Evolutionary conservation across 2,888 invertebrate genomes (phyloP), one percentile per base, ranked within the genome.

Genomic region (Clanis bilineata): DNA sequence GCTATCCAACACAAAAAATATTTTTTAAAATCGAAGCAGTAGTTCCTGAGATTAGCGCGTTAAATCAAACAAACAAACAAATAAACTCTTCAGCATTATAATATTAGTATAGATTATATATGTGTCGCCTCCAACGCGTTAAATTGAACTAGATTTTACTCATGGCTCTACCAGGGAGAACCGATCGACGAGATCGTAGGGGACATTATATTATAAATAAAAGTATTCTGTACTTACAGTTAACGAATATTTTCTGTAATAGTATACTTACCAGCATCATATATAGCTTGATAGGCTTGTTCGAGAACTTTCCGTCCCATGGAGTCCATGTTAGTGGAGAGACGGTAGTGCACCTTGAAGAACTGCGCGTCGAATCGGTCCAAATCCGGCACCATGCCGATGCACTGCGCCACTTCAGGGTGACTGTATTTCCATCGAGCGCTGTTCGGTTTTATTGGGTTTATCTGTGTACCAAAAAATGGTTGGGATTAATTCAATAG

Each of bases 281-380:
- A 92, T 51, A 95, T 93, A 47, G 95, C 95, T 77, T 96, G 96
- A 73, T 94, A 95, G 0, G 95, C 92, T 7, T 94, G 93, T 78
- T 95, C 96, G 60, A 96, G 88, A 32, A 96, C 77, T 64, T 96
- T 92, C 51, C 96, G 87, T 0, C 94, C 93, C 90, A 95, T 95
- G 0, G 76, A 41, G 55, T 84, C 85, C 82, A 82, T 84, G 22
- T 62, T 67, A 45, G 62, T 61, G 0, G 93, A 93, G 66, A 95
- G 94, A 60, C 94, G 93, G 62, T 93, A 93, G 73, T 94, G 94
- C 3, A 95, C 93, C n/a, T 94, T 95, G 72, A 95, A 95, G 76
- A 95, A 95, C 7, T 93, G 93, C 0, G 95, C 94, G 77, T 95
- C 95, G 70, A 96, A 96, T 67, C 93, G 93, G n/a, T 86, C 82